Base-by-base conservation (phyloP, 2,888 invertebrate species). In the Junonia oenone region DNA sequence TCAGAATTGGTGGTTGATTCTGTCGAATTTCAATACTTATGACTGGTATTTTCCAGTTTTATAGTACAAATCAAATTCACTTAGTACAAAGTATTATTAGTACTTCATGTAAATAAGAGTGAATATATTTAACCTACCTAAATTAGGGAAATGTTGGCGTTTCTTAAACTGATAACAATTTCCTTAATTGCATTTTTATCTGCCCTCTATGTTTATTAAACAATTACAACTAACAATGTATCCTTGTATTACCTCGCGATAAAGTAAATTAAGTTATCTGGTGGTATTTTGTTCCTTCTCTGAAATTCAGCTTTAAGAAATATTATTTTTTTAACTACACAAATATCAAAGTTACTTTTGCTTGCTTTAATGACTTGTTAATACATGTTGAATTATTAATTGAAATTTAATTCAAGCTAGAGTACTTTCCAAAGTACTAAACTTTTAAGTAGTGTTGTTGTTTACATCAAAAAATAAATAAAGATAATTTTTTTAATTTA, bases 201-300 rank as follows among this genome's bases (percentile, higher is more conserved):
- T 11, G 5, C 1, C 6, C 35, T 5, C 11, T 11, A 11, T 17
- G 19, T 17, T 1, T 19, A 5, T 11, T 4, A 11, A 40, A 40
- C n/a, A 43, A 13, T 8, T 43, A 13, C 8, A 43, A n/a, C 43
- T 26, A 26, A 43, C n/a, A n/a, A n/a, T n/a, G 11, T 9, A 6
- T 22, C 6, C 43, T 26, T 40, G 4, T 13, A n/a, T 43, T 43
- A 26, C 43, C 13, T 43, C 37, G 45, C 49, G 17, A 35, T 14
- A 50, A 45, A 27, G 13, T 31, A 5, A 31, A 26, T 13, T 22
- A 43, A 43, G 43, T 19, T 22, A 31, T 52, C 37, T 29, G 45
- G 51, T 58, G 58, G 51, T 59, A 49, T 48, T 56, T 17, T 52
- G 58, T 58, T 58, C 58, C 58, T 58, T 9, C 5, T 51, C 27